phyloP scores from a whole-genome alignment of 2,113 vertebrate genomes.

The Malurus elegans region DNA sequence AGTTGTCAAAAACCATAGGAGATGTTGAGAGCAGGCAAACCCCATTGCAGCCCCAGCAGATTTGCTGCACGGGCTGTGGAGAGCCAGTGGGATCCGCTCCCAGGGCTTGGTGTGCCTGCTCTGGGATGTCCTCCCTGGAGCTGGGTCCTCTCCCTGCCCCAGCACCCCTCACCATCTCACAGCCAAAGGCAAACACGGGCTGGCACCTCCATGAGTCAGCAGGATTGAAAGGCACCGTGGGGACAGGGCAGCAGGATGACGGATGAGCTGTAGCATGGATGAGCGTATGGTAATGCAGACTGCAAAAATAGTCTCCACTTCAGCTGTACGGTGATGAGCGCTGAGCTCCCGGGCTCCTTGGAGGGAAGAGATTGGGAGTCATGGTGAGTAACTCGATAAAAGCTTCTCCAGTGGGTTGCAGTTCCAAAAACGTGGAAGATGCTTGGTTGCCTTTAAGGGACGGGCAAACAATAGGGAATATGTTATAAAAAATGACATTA shows the following conservation, averaged over 20 bases:
- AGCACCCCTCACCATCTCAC: not conserved
- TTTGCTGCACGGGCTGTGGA: accelerated
- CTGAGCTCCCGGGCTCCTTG: conserved; percentile 29
- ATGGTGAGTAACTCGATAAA: conserved; percentile 56
- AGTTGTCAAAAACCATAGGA: not conserved
- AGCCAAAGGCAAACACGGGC: accelerated
- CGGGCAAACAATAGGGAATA: conserved; percentile 32
- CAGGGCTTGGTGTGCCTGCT: not conserved
- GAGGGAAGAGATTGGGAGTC: conserved; percentile 58
- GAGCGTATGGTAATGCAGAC: conserved; percentile 11
- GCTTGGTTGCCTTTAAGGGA: conserved; percentile 55
- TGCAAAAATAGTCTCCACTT: conserved; percentile 46
- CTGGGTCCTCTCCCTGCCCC: not conserved
- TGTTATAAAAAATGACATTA: conserved; percentile 48
- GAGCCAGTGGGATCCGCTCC: not conserved
- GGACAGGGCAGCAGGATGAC: not conserved
- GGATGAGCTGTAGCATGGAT: not conserved
- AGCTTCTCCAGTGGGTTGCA: conserved; percentile 48
- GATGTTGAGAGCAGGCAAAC: not conserved
- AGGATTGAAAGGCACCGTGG: not conserved
- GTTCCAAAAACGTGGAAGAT: not conserved
- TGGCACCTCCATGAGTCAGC: not conserved
- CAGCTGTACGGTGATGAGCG: not conserved
- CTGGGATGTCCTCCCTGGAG: not conserved
- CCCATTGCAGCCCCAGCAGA: not conserved